Evolutionary conservation across 2,888 invertebrate genomes (phyloP).

Genomic region (Smittia aterrima): DNA sequence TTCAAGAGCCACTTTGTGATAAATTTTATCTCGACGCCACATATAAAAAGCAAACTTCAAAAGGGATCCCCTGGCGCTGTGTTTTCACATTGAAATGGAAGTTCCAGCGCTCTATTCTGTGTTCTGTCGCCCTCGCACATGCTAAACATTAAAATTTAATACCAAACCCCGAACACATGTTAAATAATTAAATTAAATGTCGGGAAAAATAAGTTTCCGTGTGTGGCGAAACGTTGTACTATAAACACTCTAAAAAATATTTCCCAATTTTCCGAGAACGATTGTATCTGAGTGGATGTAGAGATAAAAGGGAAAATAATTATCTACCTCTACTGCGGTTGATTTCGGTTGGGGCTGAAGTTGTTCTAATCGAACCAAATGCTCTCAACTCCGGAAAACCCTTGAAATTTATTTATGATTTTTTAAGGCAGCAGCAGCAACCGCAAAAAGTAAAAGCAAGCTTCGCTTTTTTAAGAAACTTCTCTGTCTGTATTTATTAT

Average conservation of each 20-base stretch:
- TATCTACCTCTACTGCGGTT: neutral
- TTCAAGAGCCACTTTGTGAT: neutral
- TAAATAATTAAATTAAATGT: neutral
- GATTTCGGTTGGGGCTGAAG: neutral
- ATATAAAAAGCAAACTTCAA: neutral
- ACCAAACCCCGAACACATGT: neutral
- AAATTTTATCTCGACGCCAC: neutral
- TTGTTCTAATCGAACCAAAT: neutral
- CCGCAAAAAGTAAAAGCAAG: slow-evolving; percentile 1
- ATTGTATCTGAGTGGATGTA: neutral
- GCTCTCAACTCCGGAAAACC: neutral
- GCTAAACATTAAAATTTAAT: neutral
- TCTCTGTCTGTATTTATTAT: slow-evolving; percentile 7
- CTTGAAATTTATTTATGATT: slow-evolving; percentile 9
- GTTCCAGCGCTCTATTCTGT: neutral
- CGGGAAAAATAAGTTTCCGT: neutral
- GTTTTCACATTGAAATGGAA: neutral
- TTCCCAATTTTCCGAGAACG: neutral
- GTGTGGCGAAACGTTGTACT: neutral
- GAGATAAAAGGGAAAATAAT: slow-evolving; percentile 3
- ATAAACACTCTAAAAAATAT: neutral
- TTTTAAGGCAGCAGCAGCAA: neutral
- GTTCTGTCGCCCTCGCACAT: neutral
- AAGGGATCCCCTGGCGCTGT: neutral
- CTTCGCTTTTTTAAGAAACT: neutral